Percentiles rank a stretch among this genome's conserved stretches.
These are phyloP conservation scores for Clitarchus hookeri DNA, from an alignment of 2,888 invertebrate species.

Conservation along the genomic window DNA sequence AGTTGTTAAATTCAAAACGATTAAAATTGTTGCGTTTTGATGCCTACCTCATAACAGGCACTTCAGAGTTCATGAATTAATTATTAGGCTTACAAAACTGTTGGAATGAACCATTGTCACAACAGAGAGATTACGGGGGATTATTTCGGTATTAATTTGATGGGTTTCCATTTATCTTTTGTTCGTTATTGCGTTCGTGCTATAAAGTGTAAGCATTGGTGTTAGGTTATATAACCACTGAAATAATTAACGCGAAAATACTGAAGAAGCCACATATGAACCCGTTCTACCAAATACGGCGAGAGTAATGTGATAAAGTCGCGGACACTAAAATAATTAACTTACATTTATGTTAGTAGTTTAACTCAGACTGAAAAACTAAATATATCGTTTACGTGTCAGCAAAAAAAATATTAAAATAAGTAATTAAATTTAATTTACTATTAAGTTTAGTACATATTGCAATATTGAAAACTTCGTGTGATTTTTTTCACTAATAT, in stretches of 20 bases:
- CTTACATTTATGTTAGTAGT: too few species aligned
- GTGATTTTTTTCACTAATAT: too few species aligned
- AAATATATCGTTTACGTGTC: too few species aligned
- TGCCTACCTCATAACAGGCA: neutral
- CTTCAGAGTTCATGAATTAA: neutral
- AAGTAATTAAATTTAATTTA: too few species aligned
- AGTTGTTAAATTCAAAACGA: neutral
- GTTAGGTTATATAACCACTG: neutral
- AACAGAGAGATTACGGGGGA: neutral
- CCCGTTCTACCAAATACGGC: too few species aligned
- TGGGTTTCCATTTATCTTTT: neutral
- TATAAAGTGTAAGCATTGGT: neutral
- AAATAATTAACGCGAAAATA: neutral
- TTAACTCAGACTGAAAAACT: too few species aligned
- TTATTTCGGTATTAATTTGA: neutral
- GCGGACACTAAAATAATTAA: too few species aligned
- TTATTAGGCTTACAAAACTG: neutral
- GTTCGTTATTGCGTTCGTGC: neutral
- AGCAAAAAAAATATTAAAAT: too few species aligned
- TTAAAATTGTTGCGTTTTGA: neutral
- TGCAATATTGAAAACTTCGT: too few species aligned
- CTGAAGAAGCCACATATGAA: neutral
- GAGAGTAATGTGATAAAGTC: too few species aligned
- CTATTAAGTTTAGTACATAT: too few species aligned
- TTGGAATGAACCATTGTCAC: neutral